Evolutionary conservation across 2,888 invertebrate genomes (phyloP).

Genomic region (Artemia sinica): DNA sequence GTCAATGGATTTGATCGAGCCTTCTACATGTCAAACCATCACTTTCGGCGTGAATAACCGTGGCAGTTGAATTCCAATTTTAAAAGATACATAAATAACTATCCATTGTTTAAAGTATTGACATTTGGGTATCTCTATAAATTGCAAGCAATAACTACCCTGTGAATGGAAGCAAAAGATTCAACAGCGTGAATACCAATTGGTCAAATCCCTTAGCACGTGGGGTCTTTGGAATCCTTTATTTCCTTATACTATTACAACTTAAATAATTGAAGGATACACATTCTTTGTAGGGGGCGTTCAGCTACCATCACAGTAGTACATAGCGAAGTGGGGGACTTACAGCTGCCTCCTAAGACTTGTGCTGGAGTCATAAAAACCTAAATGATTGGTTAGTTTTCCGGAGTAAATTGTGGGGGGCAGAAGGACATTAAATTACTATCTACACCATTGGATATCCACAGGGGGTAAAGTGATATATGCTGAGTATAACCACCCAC

Average conservation of each 20-base stretch:
- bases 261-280: conserved; percentile 12
- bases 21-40: too few relatives aligned
- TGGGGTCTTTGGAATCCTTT: not conserved
- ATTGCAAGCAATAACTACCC: too few relatives aligned
- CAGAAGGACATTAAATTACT: conserved; percentile 12
- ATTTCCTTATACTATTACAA: not conserved
- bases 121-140: too few relatives aligned
- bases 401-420: conserved; percentile 12
- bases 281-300: conserved; percentile 1
- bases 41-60: too few relatives aligned
- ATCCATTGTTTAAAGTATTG: too few relatives aligned
- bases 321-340: not conserved
- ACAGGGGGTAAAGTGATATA: conserved; percentile 10
- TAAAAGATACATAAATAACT: too few relatives aligned
- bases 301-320: not conserved
- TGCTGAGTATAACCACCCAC: not conserved
- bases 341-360: conserved; percentile 1
- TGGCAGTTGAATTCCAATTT: too few relatives aligned
- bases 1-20: too few relatives aligned
- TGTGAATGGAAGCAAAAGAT: too few relatives aligned
- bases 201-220: not conserved
- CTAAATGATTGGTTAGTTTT: conserved; percentile 9
- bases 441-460: conserved; percentile 3
- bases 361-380: conserved; percentile 9
- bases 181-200: too few relatives aligned